Conservation (phyloP, 2,888 invertebrate species). For the Stomorhina lunata region DNA sequence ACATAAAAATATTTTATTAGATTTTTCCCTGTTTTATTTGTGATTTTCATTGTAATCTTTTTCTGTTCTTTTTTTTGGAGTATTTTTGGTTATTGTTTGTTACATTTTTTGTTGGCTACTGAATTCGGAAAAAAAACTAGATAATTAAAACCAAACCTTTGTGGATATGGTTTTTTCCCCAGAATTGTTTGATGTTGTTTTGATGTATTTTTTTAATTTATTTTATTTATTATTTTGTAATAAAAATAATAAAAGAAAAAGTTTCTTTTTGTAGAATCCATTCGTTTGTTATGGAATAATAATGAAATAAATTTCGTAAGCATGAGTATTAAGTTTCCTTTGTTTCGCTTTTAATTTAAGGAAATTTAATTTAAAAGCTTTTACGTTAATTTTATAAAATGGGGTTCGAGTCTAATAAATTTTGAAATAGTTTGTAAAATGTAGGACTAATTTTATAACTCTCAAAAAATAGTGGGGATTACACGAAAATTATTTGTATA, state of each 20-base stretch:
- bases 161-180: constrained; percentile 26
- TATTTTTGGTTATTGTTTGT: neutral
- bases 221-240: neutral
- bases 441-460: no score
- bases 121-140: no score
- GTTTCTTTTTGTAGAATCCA: neutral
- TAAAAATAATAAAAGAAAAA: neutral
- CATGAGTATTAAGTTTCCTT: no score
- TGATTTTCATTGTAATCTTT: constrained; percentile 7
- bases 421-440: no score
- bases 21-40: neutral
- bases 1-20: constrained; percentile 27
- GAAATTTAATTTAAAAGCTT: no score
- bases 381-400: no score
- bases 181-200: constrained; percentile 8
- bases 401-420: no score
- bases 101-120: neutral
- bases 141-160: constrained; percentile 49
- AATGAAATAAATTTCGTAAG: neutral
- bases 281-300: neutral
- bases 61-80: neutral
- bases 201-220: neutral
- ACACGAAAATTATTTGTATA: no score
- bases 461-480: no score
- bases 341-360: no score